A percentile compares a stretch with the other conserved stretches of the same genome.
Evolutionary conservation across 2,797 vertebrate species (phyloP).

Genomic region (Eospalax fontanierii): DNA sequence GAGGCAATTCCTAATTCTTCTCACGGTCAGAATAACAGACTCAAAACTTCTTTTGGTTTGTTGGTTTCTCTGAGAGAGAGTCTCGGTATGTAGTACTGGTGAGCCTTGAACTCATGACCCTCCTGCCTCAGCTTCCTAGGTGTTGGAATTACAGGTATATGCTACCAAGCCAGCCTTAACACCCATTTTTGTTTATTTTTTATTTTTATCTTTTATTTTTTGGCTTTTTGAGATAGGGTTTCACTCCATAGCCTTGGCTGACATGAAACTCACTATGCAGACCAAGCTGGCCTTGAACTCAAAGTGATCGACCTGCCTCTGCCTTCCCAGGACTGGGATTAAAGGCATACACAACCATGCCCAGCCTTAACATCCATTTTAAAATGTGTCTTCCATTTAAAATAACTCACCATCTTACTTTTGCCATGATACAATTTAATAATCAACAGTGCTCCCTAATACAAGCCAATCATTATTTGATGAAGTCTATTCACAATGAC

Average conservation of each 20-base stretch:
- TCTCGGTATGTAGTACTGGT: neutral
- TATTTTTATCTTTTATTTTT: no score
- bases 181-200: neutral
- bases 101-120: neutral
- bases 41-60: neutral
- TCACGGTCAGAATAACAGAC: constrained; percentile 40
- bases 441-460: neutral
- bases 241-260: no score
- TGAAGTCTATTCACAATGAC: neutral
- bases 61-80: neutral
- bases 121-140: neutral
- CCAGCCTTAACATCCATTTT: neutral
- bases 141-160: neutral
- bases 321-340: no score
- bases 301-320: no score
- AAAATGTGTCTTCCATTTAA: constrained; percentile 11
- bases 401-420: neutral
- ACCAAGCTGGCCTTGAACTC: no score
- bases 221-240: no score
- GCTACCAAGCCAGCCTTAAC: neutral
- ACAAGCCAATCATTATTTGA: neutral
- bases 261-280: no score
- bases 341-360: no score
- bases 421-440: constrained; percentile 23
- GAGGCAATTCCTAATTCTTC: neutral